Percentiles rank a stretch among this genome's conserved stretches.
Evolutionary conservation across 30 jellyfish, hydroid and myxozoan species (phyloP).

Genomic region (Turritopsis rubra): DNA sequence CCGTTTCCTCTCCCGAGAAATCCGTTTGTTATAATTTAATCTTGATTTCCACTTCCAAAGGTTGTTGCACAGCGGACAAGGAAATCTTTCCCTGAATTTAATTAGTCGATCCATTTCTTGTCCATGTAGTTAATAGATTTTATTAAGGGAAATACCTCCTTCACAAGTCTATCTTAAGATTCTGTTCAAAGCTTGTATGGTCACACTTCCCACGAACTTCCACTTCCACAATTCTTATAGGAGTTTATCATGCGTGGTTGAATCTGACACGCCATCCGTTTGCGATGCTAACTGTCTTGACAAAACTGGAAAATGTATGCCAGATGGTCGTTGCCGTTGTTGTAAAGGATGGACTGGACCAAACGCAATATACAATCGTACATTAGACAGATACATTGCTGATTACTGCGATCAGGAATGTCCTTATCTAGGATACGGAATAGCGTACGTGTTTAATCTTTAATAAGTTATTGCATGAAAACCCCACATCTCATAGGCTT

Average conservation of each 20-base stretch:
- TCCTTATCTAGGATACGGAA: background rate
- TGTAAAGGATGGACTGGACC: slow-evolving; percentile 31
- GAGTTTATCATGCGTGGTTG: background rate
- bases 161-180: no score
- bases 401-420: background rate
- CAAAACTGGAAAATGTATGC: slow-evolving; percentile 4
- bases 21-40: background rate
- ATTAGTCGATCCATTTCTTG: no score
- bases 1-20: background rate
- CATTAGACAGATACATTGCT: background rate
- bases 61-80: background rate
- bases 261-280: background rate
- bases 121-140: no score
- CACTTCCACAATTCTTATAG: no score
- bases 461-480: no score
- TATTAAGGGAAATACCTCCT: no score
- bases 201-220: no score
- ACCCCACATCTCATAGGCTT: no score
- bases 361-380: background rate
- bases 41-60: no score
- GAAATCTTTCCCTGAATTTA: no score
- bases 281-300: slow-evolving; percentile 12
- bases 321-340: slow-evolving; percentile 26
- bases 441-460: background rate
- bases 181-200: no score